A percentile compares a stretch with the other conserved stretches of the same genome.
Evolutionary conservation across 2,113 vertebrate genomes (phyloP).

Genomic region (Echinops telfairi): DNA sequence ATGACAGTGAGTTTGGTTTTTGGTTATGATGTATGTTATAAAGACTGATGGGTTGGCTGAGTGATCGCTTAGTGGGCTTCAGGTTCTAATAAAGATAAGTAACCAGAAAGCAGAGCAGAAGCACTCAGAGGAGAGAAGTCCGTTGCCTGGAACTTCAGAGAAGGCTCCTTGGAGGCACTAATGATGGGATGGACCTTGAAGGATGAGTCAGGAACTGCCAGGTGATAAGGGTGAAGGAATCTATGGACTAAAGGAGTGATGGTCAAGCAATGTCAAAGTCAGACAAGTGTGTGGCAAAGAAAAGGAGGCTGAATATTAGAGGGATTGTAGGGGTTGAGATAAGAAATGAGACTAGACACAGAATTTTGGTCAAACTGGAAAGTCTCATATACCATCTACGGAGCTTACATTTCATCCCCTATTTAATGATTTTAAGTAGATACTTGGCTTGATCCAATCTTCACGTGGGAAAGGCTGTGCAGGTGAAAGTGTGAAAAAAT

Average conservation of each 20-base stretch:
- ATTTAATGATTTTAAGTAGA: background rate
- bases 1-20: too few species aligned
- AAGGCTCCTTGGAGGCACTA: background rate
- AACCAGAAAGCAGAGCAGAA: background rate
- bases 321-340: background rate
- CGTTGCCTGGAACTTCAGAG: background rate
- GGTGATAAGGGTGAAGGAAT: background rate
- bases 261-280: background rate
- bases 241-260: background rate
- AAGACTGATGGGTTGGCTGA: background rate
- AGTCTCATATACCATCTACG: background rate
- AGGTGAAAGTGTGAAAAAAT: background rate
- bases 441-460: background rate
- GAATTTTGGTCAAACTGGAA: constrained; percentile 14
- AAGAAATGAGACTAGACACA: background rate
- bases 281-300: background rate
- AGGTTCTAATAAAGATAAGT: background rate
- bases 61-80: background rate
- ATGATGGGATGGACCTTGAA: background rate
- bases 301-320: background rate
- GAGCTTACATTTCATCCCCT: background rate
- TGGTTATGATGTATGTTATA: background rate
- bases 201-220: background rate
- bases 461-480: background rate
- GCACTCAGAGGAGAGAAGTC: background rate